Base-by-base conservation (phyloP, 2,888 invertebrate genomes). In the Cenopis cana region DNA sequence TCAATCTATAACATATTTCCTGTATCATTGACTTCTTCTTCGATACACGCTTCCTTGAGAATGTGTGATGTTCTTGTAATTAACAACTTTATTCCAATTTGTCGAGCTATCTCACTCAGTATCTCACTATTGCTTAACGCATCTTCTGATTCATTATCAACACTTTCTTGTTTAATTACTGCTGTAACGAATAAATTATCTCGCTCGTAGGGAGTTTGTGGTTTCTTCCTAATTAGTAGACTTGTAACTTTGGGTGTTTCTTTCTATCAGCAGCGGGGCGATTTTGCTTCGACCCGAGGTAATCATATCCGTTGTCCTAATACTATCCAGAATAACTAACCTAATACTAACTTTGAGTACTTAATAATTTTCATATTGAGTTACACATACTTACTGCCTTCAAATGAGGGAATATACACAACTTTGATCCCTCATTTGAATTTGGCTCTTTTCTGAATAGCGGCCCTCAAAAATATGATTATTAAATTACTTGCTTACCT, bases 11-110 rank as follows among this genome's bases (percentile, higher is more conserved):
- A 76, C 77, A 77, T 78, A 78, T 79, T 77, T 69, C 68, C 57
- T 76, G 74, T 72, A 71, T 73, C 69, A 73, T 66, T 72, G 77
- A 33, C 62, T 20, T 20, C 81, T 79, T 78, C 79, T 74, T 75
- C 75, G 66, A 71, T 75, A 74, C 41, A 41, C 6, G 73, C 84
- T 89, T 89, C 87, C 87, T 76, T 87, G 88, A 82, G 88, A 88
- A 83, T 78, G 12, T 33, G 33, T 59, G 20, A 18, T 36, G 18
- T 49, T 52, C 50, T 52, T 36, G 17, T 20, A 33, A 65, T 60
- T 46, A 38, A 49, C 61, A 68, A 24, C 17, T 18, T 62, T 55
- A 55, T 33, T 62, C 17, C 18, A 20, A 55, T 69, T 61, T 33
- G 36, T 46, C 57, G 46, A 46, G 46, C 46, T 14, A 49, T 65